A percentile compares a stretch with the other conserved stretches of the same genome.
Evolutionary conservation across 2,888 invertebrate genomes (phyloP).

Genomic region (Cantharis lateralis): DNA sequence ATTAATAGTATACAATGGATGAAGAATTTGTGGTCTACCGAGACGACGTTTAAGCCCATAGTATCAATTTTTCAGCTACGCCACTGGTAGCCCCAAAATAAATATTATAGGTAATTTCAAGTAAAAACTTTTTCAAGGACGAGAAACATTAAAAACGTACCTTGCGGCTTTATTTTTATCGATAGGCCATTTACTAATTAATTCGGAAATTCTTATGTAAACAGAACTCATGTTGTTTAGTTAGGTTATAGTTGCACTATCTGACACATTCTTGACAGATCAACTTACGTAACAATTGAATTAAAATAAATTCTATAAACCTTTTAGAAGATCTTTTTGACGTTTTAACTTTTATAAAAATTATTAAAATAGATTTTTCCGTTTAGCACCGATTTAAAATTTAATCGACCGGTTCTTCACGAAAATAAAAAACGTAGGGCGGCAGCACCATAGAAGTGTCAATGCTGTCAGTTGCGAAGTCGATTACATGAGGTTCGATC

Average conservation of each 20-base stretch:
- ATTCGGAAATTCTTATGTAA: slow-evolving; percentile 73
- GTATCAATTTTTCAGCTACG: not conserved
- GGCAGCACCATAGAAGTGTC: not conserved
- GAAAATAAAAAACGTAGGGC: not conserved
- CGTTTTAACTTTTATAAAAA: not conserved
- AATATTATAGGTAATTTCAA: not conserved
- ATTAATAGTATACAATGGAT: not conserved
- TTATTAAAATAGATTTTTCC: not conserved
- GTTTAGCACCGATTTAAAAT: not conserved
- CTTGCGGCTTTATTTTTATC: slow-evolving; percentile 73
- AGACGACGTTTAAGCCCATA: too few relatives aligned
- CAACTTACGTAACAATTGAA: not conserved
- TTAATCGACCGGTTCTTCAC: not conserved
- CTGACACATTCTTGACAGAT: not conserved
- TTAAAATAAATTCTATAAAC: not conserved
- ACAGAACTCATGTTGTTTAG: slow-evolving; percentile 45
- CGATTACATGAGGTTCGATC: slow-evolving; percentile 8
- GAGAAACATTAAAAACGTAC: slow-evolving; percentile 54
- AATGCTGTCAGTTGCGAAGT: slow-evolving; percentile 7
- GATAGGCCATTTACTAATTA: slow-evolving; percentile 80
- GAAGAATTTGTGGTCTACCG: too few relatives aligned
- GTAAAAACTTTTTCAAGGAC: not conserved
- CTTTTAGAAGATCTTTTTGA: not conserved
- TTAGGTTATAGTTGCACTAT: not conserved
- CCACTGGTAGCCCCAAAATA: not conserved